Evolutionary conservation across 1,140 invertebrate species (phyloP).

Genomic region (Coptotermes formosanus): DNA sequence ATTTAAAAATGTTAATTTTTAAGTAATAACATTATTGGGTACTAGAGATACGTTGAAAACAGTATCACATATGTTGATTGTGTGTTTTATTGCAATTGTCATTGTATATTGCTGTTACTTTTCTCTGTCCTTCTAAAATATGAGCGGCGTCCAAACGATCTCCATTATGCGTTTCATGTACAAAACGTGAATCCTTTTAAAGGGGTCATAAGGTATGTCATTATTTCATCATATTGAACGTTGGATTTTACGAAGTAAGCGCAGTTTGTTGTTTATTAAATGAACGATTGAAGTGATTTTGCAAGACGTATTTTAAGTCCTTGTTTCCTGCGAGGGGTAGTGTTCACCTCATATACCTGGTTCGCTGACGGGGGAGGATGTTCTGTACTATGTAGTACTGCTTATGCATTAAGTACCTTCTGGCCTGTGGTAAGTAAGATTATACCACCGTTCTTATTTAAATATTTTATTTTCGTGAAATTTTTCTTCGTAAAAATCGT

Average conservation of each 20-base stretch:
- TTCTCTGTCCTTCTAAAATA: background rate
- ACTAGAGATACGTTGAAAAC: background rate
- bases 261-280: background rate
- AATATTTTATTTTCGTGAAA: too few species aligned
- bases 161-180: conserved; percentile 20
- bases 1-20: background rate
- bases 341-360: background rate
- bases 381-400: too few species aligned
- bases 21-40: background rate
- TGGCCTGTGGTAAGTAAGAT: too few species aligned
- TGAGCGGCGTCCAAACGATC: conserved; percentile 26
- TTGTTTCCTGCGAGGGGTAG: background rate
- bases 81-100: conserved; percentile 29
- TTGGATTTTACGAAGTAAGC: background rate
- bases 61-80: background rate
- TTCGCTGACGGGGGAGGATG: background rate
- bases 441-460: too few species aligned
- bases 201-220: conserved; percentile 1
- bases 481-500: too few species aligned
- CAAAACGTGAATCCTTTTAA: conserved; percentile 21
- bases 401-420: too few species aligned
- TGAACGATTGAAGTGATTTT: background rate
- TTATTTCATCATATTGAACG: background rate
- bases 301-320: background rate
- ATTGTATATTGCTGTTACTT: conserved; percentile 26